phyloP scores from a whole-genome alignment of 2,888 invertebrate species.

The Watsonalla cultraria region DNA sequence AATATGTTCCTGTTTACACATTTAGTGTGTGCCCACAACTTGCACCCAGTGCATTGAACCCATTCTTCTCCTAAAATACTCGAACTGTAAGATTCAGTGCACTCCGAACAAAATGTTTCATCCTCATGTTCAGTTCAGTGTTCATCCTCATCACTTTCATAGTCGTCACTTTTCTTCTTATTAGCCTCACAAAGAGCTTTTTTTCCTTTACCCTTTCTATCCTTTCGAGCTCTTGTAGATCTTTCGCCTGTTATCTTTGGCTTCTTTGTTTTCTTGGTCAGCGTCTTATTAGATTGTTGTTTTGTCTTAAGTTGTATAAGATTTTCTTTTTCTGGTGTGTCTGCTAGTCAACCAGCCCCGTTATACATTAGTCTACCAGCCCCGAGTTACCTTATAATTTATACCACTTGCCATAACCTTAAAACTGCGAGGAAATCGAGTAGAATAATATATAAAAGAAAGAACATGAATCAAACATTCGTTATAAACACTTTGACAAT shows the following conservation, averaged over 20 bases:
- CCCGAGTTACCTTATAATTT: too few relatives aligned
- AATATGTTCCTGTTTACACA: conserved; percentile 1
- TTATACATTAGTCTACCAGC: too few relatives aligned
- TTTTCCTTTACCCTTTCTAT: conserved; percentile 2
- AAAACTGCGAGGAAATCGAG: too few relatives aligned
- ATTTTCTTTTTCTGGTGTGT: conserved; percentile 5
- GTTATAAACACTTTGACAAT: too few relatives aligned
- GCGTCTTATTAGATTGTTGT: conserved; percentile 3
- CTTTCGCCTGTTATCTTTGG: conserved; percentile 2
- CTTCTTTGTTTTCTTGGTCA: not conserved
- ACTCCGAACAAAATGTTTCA: conserved; percentile 10
- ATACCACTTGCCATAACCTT: too few relatives aligned
- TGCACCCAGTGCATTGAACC: conserved; percentile 8
- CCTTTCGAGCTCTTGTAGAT: conserved; percentile 1
- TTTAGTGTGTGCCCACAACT: conserved; percentile 1
- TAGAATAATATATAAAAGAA: too few relatives aligned
- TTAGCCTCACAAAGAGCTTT: conserved; percentile 1
- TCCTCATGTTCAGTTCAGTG: too few relatives aligned
- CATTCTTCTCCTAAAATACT: conserved; percentile 8
- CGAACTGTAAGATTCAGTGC: conserved; percentile 8
- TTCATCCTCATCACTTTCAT: conserved; percentile 7
- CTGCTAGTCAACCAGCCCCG: too few relatives aligned
- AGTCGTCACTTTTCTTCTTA: conserved; percentile 1
- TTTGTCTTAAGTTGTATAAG: conserved; percentile 4
- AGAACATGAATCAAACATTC: too few relatives aligned